Evolutionary conservation across 2,888 invertebrate genomes (phyloP).

Genomic region (Sarcophaga variegata): DNA sequence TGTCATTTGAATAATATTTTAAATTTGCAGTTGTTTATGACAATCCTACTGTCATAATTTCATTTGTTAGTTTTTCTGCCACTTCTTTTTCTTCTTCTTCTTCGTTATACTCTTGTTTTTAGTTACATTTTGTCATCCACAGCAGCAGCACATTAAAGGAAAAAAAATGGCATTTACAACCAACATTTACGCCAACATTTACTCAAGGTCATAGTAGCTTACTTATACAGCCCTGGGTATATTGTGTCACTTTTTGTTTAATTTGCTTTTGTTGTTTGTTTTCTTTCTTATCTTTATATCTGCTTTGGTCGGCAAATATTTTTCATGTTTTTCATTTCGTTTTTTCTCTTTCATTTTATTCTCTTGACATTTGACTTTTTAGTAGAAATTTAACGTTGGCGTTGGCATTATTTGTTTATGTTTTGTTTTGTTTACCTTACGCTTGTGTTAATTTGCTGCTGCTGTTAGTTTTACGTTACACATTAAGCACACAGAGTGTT

Average conservation of each 20-base stretch:
- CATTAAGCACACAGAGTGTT: background rate
- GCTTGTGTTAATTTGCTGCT: conserved; percentile 28
- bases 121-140: background rate
- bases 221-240: background rate
- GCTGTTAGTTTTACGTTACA: conserved; percentile 21
- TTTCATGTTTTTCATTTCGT: too few species aligned
- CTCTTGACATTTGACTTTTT: conserved; percentile 64
- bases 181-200: conserved; percentile 14
- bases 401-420: background rate
- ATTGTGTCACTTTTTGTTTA: conserved; percentile 43
- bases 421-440: conserved; percentile 23
- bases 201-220: conserved; percentile 43
- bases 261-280: background rate
- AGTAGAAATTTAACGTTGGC: conserved; percentile 19
- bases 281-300: background rate
- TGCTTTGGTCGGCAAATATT: conserved; percentile 5
- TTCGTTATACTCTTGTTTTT: background rate
- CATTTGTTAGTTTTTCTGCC: conserved; percentile 1
- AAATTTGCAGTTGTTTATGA: conserved; percentile 27
- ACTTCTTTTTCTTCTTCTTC: background rate
- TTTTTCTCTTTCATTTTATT: background rate
- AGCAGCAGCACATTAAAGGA: too few species aligned
- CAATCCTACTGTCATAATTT: conserved; percentile 46
- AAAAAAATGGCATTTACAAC: background rate
- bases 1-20: conserved; percentile 29